phyloP scores from a whole-genome alignment of 2,797 vertebrate genomes.

The Anas bahamensis region DNA sequence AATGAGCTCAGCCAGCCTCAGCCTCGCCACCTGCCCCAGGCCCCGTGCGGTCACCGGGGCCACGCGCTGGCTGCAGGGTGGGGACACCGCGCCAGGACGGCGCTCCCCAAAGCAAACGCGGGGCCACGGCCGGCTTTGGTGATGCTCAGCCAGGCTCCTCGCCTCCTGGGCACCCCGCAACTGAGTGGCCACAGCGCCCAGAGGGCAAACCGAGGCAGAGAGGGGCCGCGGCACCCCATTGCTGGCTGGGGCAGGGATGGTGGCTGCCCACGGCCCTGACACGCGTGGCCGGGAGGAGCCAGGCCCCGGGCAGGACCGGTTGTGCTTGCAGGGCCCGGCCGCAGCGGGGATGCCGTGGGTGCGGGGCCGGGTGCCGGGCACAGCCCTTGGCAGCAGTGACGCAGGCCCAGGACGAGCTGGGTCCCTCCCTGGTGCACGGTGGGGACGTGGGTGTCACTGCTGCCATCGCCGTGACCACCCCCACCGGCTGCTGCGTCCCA shows the following conservation, averaged over 20 bases:
- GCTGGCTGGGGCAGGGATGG: not conserved
- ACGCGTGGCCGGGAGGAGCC: not conserved
- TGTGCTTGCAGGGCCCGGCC: not conserved
- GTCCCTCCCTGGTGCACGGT: too few species aligned
- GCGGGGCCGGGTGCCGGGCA: not conserved
- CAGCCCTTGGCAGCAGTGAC: not conserved
- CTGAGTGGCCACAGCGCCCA: not conserved
- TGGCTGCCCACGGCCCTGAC: not conserved
- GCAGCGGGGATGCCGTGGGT: not conserved
- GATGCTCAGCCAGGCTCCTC: accelerated
- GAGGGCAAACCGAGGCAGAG: not conserved
- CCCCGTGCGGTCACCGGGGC: not conserved
- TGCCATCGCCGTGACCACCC: accelerated
- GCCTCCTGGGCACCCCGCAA: not conserved
- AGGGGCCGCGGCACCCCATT: accelerated
- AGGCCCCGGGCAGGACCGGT: not conserved
- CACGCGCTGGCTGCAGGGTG: not conserved
- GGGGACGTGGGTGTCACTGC: not conserved
- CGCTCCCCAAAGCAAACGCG: not conserved
- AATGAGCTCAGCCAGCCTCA: not conserved
- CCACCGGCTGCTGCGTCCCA: accelerated
- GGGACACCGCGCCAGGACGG: accelerated
- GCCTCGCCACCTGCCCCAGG: not conserved
- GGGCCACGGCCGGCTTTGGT: accelerated
- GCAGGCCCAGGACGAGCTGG: accelerated